Conservation (phyloP, 2,113 vertebrate species). For the Hypanus sabinus region DNA sequence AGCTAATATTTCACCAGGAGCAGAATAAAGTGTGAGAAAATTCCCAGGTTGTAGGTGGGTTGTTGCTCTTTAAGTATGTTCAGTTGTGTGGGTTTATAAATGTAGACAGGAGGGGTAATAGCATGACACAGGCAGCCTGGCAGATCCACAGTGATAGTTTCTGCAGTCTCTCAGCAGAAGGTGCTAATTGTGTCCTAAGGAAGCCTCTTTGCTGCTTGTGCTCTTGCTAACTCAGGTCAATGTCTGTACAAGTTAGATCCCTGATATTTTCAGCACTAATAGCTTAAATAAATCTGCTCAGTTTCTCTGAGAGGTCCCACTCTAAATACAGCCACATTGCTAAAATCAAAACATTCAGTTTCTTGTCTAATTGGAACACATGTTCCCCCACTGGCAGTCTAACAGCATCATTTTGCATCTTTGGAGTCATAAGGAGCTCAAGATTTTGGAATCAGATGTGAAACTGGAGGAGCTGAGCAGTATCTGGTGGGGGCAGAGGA, state of each 20-base stretch:
- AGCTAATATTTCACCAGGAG: neutral
- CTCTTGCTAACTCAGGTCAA: neutral
- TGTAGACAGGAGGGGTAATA: neutral
- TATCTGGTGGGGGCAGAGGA: no score
- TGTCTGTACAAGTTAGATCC: neutral
- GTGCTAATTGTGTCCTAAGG: neutral
- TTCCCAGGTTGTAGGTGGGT: neutral
- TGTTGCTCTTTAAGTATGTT: neutral
- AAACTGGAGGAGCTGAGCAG: no score
- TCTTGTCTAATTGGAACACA: neutral
- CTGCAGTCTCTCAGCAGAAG: neutral
- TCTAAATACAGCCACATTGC: neutral
- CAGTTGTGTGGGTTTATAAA: neutral
- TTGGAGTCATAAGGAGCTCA: no score
- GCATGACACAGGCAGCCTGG: neutral
- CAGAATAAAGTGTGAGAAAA: neutral
- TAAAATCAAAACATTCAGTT: neutral
- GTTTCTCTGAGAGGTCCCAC: neutral
- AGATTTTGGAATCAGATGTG: no score
- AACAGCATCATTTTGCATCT: no score
- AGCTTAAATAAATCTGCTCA: neutral
- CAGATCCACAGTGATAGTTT: neutral
- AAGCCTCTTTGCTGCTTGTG: neutral
- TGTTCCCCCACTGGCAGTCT: neutral
- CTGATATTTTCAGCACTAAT: neutral